Percentiles rank a stretch among this genome's conserved stretches.
phyloP scores from a whole-genome alignment of 2,113 vertebrate genomes.

The Nematolebias whitei region DNA sequence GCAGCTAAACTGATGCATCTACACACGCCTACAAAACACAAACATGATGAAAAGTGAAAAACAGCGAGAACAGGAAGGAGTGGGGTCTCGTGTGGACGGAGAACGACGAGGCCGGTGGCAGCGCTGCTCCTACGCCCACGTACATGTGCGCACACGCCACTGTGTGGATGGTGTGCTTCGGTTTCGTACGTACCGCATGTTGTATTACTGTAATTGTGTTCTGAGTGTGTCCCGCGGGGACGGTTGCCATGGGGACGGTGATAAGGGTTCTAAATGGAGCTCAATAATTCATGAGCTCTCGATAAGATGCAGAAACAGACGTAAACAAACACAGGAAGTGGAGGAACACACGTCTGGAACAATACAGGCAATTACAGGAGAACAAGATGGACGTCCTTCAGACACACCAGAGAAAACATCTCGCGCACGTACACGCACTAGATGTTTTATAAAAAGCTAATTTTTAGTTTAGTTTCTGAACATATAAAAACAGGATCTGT shows the following conservation, averaged over 20 bases:
- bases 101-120: slow-evolving; percentile 38
- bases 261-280: slow-evolving; percentile 62
- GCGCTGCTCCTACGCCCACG: no score
- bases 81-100: slow-evolving; percentile 29
- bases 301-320: slow-evolving; percentile 3
- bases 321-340: not conserved
- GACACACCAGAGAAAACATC: slow-evolving; percentile 13
- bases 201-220: slow-evolving; percentile 22
- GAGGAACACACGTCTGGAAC: slow-evolving; percentile 10
- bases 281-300: slow-evolving; percentile 70
- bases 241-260: slow-evolving; percentile 65
- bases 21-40: not conserved
- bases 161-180: slow-evolving; percentile 4
- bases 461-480: not conserved
- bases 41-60: slow-evolving; percentile 20
- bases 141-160: not conserved
- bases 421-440: not conserved
- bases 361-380: slow-evolving; percentile 18
- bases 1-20: slow-evolving; percentile 9
- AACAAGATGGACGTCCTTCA: slow-evolving; percentile 11
- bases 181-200: slow-evolving; percentile 25
- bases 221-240: slow-evolving; percentile 24
- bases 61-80: slow-evolving; percentile 31
- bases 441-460: no score
- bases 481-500: not conserved